Evolutionary conservation across 2,113 vertebrate genomes (phyloP), one percentile per base, ranked within the genome.

Genomic region (Podocnemis expansa): DNA sequence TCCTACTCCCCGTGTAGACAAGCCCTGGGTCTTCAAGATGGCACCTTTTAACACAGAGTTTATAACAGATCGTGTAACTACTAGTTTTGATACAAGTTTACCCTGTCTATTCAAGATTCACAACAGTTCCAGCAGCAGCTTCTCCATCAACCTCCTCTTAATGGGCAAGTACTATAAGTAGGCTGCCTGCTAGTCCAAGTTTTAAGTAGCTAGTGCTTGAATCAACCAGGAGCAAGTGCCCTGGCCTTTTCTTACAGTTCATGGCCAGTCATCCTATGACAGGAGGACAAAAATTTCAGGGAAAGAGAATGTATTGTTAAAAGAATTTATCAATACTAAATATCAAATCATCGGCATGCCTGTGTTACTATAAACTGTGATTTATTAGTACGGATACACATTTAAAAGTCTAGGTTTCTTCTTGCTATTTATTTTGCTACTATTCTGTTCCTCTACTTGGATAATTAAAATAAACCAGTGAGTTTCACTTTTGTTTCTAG

Each of bases 241-340:
- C n/a, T 70, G 17, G n/a, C 9, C 38, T 70, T 70, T 70, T 19
- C 5, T 70, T 70, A 70, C n/a, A n/a, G 17, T 70, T 9, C 63
- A 70, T n/a, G n/a, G 63, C 19, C n/a, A 93, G 88, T 93, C 89
- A 94, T 79, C 80, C 0, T n/a, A 34, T 10, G 63, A 70, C 63
- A 70, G 0, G 9, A 70, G 60, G 88, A 93, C 91, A 88, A 80
- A n/a, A 49, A 58, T 93, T 31, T 82, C 82, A 93, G 92, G 82
- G 91, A 85, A 93, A 91, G 81, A 85, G 93, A 54, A 91, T 76
- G 90, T 11, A 87, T 87, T 95, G 88, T 93, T 58, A 25, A 83
- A 82, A 49, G 75, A 16, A 38, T 70, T 80, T 51, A 29, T 85
- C 82, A 86, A 88, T 89, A 38, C 96, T 93, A 93, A 58, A 90